Conservation (phyloP, 2,797 vertebrate genomes). For the Diceros bicornis region DNA sequence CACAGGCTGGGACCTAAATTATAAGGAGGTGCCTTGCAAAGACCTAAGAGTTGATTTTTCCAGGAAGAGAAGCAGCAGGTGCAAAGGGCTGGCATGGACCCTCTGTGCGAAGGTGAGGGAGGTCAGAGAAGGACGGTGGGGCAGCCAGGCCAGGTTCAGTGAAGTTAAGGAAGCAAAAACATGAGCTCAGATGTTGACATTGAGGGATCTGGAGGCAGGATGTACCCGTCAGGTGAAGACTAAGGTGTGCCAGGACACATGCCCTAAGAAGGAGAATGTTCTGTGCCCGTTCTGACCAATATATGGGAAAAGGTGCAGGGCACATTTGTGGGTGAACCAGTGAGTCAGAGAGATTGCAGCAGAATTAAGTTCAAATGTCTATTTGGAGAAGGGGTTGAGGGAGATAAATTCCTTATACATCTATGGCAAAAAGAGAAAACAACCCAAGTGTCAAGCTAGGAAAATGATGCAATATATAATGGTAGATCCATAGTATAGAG, state of each 20-base stretch:
- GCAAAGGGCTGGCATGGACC: too few relatives aligned
- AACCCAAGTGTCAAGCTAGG: not conserved
- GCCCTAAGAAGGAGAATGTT: not conserved
- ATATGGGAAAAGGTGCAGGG: not conserved
- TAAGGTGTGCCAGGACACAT: not conserved
- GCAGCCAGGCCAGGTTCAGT: not conserved
- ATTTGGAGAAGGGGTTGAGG: not conserved
- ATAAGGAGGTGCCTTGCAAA: not conserved
- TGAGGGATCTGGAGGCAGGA: not conserved
- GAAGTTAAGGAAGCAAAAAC: not conserved
- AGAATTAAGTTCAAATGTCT: not conserved
- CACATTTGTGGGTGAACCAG: not conserved
- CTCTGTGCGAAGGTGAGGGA: not conserved
- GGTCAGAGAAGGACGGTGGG: not conserved
- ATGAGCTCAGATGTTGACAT: rapidly evolving
- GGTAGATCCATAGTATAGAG: not conserved
- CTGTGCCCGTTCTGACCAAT: not conserved
- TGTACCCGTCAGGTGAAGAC: not conserved
- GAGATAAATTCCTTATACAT: not conserved
- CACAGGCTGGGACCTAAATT: not conserved
- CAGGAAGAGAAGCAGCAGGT: not conserved
- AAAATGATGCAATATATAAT: conserved; percentile 13
- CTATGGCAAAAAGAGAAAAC: not conserved
- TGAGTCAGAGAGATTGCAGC: not conserved
- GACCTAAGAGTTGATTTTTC: not conserved